A percentile compares a stretch with the other conserved stretches of the same genome.
phyloP scores from a whole-genome alignment of 2,888 invertebrate species.

The Flabesymbios commensalis region DNA sequence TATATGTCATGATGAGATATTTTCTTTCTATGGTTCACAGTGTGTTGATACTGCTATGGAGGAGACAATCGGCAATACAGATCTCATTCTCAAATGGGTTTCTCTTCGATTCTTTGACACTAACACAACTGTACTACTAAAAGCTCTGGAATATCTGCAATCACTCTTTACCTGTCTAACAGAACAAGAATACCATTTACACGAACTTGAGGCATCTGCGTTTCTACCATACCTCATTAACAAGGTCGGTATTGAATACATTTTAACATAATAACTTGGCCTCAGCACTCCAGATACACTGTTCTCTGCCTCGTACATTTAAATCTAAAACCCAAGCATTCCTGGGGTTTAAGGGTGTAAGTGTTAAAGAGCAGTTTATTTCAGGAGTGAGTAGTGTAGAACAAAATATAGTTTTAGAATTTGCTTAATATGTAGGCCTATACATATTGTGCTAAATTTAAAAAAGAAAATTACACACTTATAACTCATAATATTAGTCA shows the following conservation, averaged over 20 bases:
- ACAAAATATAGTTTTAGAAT: too few species aligned
- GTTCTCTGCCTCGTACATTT: too few species aligned
- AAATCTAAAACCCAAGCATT: too few species aligned
- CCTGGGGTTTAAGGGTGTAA: too few species aligned
- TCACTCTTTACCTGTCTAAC: constrained; percentile 80
- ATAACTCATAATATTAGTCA: background rate
- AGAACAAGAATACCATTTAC: constrained; percentile 78
- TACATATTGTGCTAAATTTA: too few species aligned
- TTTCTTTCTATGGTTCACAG: constrained; percentile 1
- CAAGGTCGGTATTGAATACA: constrained; percentile 71
- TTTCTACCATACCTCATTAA: constrained; percentile 93
- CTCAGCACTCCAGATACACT: too few species aligned
- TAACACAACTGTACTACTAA: constrained; percentile 93
- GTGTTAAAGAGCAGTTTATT: too few species aligned
- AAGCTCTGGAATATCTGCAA: constrained; percentile 90
- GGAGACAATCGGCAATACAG: constrained; percentile 85
- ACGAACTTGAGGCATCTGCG: constrained; percentile 87
- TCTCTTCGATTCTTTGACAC: constrained; percentile 97
- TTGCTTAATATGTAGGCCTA: too few species aligned
- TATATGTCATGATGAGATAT: background rate
- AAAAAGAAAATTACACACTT: too few species aligned
- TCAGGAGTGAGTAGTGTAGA: too few species aligned
- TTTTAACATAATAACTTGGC: too few species aligned
- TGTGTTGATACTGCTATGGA: constrained; percentile 53
- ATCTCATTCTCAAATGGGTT: constrained; percentile 94